Conservation (phyloP, 2,797 vertebrate genomes). For the Intellagama lesueurii region DNA sequence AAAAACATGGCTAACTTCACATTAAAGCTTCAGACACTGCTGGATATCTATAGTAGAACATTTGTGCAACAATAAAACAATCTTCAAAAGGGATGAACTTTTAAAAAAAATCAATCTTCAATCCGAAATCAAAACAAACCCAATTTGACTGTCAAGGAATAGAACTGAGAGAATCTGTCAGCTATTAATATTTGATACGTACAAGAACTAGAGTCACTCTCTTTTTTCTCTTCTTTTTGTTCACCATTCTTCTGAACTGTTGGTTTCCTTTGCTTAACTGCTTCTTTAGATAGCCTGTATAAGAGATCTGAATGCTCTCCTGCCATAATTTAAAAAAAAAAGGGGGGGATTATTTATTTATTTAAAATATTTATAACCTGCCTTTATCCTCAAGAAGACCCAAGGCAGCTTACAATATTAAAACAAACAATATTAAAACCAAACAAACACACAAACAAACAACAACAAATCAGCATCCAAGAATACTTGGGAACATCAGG, state of each 20-base stretch:
- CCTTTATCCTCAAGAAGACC: too few species aligned
- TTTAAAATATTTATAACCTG: too few species aligned
- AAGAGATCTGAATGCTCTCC: constrained; percentile 92
- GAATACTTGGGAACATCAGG: too few species aligned
- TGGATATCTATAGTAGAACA: background rate
- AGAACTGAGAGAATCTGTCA: constrained; percentile 10
- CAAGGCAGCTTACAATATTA: too few species aligned
- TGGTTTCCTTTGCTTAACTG: constrained; percentile 84
- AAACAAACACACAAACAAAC: too few species aligned
- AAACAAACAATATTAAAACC: too few species aligned
- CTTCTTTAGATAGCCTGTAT: constrained; percentile 92
- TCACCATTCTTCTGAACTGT: constrained; percentile 80
- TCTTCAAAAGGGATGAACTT: background rate
- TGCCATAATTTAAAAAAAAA: constrained; percentile 58
- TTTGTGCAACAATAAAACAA: background rate
- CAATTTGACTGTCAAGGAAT: constrained; percentile 1
- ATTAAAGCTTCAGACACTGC: background rate
- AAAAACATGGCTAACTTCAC: background rate
- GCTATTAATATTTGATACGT: constrained; percentile 69
- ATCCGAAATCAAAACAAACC: background rate
- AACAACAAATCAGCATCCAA: too few species aligned
- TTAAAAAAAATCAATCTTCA: background rate
- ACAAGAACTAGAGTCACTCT: constrained; percentile 86
- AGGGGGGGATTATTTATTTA: too few species aligned
- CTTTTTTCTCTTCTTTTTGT: constrained; percentile 85